Evolutionary conservation across 2,113 vertebrate species (phyloP).

Genomic region (Cryptotis parvus): DNA sequence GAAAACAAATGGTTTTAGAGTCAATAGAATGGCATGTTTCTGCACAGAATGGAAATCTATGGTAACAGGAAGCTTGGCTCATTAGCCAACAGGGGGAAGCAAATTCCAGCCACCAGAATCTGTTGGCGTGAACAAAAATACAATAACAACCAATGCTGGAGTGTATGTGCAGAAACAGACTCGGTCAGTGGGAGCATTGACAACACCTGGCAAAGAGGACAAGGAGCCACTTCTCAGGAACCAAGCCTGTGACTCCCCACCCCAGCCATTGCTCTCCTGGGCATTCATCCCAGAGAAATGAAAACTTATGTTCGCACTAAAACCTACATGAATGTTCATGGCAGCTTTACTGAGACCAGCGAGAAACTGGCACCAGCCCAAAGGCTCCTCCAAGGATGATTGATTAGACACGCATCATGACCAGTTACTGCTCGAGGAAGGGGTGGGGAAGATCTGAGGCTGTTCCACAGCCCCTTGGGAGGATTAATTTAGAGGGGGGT

Average conservation of each 20-base stretch:
- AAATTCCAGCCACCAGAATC: not conserved
- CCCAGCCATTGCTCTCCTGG: not conserved
- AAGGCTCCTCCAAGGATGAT: not conserved
- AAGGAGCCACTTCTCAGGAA: not conserved
- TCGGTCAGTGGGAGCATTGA: fast-evolving
- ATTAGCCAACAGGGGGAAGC: not conserved
- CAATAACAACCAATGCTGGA: fast-evolving
- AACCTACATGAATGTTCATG: not conserved
- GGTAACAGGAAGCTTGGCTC: no score
- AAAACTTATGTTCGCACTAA: not conserved
- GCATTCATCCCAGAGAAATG: not conserved
- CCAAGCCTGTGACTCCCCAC: fast-evolving
- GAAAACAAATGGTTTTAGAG: not conserved
- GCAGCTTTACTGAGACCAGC: not conserved
- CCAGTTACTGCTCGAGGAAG: not conserved
- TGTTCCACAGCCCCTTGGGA: no score
- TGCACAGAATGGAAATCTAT: not conserved
- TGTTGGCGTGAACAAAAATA: not conserved
- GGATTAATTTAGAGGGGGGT: no score
- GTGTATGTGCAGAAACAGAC: not conserved
- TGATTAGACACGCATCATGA: not conserved
- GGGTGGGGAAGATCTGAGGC: no score
- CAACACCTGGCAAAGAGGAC: fast-evolving
- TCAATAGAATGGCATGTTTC: not conserved
- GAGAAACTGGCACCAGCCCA: not conserved